Percentiles rank a stretch among this genome's conserved stretches.
These are phyloP conservation scores for Athalia cordata DNA, from an alignment of 2,888 invertebrate genomes.

Conservation along the genomic window DNA sequence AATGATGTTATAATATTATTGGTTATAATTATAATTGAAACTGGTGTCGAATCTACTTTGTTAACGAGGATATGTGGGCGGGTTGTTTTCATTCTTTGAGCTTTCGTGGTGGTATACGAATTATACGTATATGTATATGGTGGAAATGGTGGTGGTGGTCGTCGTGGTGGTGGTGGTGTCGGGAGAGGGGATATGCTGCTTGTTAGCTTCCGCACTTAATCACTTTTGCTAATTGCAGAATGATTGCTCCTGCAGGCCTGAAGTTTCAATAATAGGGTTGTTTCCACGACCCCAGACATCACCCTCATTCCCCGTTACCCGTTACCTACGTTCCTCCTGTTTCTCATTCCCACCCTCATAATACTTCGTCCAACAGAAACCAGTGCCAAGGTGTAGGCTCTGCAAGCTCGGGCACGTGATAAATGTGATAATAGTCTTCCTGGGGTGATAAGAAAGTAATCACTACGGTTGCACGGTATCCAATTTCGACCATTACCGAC, in stretches of 20 bases:
- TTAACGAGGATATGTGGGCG: too few species aligned
- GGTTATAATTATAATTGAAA: background rate
- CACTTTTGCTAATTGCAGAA: conserved; percentile 70
- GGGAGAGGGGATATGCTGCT: conserved; percentile 16
- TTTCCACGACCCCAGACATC: conserved; percentile 52
- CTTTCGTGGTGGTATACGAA: too few species aligned
- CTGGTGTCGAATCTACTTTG: conserved; percentile 11
- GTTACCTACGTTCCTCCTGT: conserved; percentile 47
- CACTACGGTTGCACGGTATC: conserved; percentile 63
- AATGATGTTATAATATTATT: background rate
- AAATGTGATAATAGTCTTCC: conserved; percentile 62
- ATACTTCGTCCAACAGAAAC: conserved; percentile 25
- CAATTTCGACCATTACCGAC: conserved; percentile 52
- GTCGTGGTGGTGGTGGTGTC: background rate
- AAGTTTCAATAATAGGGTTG: conserved; percentile 70
- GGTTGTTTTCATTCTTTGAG: background rate
- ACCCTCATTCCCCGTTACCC: conserved; percentile 50
- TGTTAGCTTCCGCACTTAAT: conserved; percentile 62
- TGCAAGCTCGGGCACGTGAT: conserved; percentile 54
- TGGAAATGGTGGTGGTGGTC: background rate
- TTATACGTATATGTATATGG: background rate
- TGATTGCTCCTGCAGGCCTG: conserved; percentile 65
- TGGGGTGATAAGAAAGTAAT: conserved; percentile 64
- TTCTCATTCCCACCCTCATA: background rate
- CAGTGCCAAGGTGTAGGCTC: conserved; percentile 23